phyloP scores from a whole-genome alignment of 2,888 invertebrate genomes.

The Habrosyne pyritoides region DNA sequence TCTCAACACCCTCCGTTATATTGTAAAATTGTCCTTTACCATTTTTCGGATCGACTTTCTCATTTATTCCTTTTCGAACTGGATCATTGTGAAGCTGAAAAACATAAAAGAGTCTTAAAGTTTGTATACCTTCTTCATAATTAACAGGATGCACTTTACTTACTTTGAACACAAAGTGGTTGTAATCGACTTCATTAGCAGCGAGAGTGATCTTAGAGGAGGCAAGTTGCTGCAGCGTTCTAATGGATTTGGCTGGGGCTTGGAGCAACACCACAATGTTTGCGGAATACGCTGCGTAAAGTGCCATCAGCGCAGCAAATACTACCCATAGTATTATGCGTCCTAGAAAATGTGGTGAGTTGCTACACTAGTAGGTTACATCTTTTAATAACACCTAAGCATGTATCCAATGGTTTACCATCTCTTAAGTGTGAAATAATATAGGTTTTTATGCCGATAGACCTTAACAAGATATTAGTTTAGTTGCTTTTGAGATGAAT shows the following conservation, averaged over 20 bases:
- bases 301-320: slow-evolving; percentile 74
- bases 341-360: slow-evolving; percentile 50
- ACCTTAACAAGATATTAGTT: no score
- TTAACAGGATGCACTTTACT: slow-evolving; percentile 47
- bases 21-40: slow-evolving; percentile 58
- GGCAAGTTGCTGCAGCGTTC: slow-evolving; percentile 79
- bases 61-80: slow-evolving; percentile 45
- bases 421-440: no score
- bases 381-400: no score
- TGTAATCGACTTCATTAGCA: slow-evolving; percentile 84
- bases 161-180: slow-evolving; percentile 84
- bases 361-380: no score
- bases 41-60: slow-evolving; percentile 60
- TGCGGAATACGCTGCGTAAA: slow-evolving; percentile 87
- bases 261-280: slow-evolving; percentile 87
- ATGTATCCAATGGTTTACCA: no score
- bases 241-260: slow-evolving; percentile 84
- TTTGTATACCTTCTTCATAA: not conserved
- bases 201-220: slow-evolving; percentile 84
- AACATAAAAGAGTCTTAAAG: not conserved
- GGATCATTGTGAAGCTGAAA: slow-evolving; percentile 45
- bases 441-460: no score
- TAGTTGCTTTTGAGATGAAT: no score
- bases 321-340: slow-evolving; percentile 60
- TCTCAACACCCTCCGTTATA: slow-evolving; percentile 65